Evolutionary conservation across 92 coral and sea anemone genomes (phyloP), one percentile per base, ranked within the genome.

Genomic region (Phymanthus crucifer): DNA sequence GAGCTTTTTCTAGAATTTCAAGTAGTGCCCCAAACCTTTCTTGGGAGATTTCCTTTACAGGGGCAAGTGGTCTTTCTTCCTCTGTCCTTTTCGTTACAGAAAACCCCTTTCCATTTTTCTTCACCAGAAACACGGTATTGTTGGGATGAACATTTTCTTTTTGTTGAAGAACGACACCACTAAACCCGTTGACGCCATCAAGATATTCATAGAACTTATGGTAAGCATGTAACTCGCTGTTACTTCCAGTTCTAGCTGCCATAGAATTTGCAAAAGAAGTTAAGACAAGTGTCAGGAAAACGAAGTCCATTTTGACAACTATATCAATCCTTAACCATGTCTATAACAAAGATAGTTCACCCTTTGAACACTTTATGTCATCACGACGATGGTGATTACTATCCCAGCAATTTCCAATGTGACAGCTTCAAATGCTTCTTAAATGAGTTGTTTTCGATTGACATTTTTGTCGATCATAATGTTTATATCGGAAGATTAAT

Each of bases 51-150:
- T 89, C 91, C 24, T 45, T 64, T 0, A 84, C 83, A 24, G 93
- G 91, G n/a, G 85, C 74, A 33, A 79, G 78, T 23, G 97, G 97
- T 52, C 83, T 86, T 73, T 80, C 89, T 68, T 83, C 91, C 18
- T 83, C 91, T 29, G 79, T 92, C 81, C 97, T 33, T 69, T 89
- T 92, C 32, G 93, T 79, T n/a, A 92, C 93, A 1, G 89, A 57
- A 81, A 92, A 89, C 40, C 97, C 97, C 45, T 71, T 73, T 6
- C 93, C 87, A 23, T 89, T 80, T 78, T 76, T 86, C 72, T 92
- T 85, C 19, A 92, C 76, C 11, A 92, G 29, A 50, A 92, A 75
- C 23, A 85, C 72, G 4, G 36, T 31, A 27, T 81, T 91, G 29
- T 74, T 71, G 3, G 45, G 50, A 47, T 71, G 78, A 29, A n/a